These are phyloP conservation scores for Nemapogon koenigi DNA, from an alignment of 2,888 invertebrate species.

Conservation along the genomic window DNA sequence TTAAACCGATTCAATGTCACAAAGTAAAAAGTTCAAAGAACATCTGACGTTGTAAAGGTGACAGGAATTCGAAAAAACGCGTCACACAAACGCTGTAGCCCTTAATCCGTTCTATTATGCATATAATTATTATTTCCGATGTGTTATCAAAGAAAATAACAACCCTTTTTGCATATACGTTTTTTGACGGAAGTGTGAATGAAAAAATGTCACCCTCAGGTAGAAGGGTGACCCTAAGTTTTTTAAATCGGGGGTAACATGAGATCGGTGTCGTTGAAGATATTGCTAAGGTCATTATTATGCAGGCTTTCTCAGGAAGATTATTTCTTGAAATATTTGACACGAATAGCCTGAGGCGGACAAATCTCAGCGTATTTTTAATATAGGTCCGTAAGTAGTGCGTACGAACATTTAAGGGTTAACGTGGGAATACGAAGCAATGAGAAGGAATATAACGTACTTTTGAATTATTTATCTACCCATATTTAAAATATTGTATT, in stretches of 20 bases:
- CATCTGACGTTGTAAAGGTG: conserved; percentile 55
- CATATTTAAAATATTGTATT: too few species aligned
- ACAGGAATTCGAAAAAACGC: conserved; percentile 44
- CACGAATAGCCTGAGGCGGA: conserved; percentile 37
- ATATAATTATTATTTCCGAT: conserved; percentile 66
- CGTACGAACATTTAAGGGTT: conserved; percentile 29
- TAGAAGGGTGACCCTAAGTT: conserved; percentile 51
- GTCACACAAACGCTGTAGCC: conserved; percentile 42
- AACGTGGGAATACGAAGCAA: conserved; percentile 24
- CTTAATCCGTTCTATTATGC: conserved; percentile 61
- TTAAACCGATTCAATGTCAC: conserved; percentile 30
- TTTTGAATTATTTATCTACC: too few species aligned
- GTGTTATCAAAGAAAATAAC: conserved; percentile 57
- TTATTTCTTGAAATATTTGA: conserved; percentile 26
- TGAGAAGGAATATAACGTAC: too few species aligned
- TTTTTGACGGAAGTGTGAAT: conserved; percentile 61
- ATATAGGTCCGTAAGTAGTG: conserved; percentile 33
- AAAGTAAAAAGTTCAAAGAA: conserved; percentile 34
- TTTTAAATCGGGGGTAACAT: conserved; percentile 45
- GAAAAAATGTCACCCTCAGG: conserved; percentile 60
- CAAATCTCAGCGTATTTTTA: conserved; percentile 24
- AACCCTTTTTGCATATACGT: conserved; percentile 57
- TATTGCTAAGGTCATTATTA: conserved; percentile 47
- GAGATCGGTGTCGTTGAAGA: conserved; percentile 41
- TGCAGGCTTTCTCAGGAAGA: conserved; percentile 61